Percentiles rank a stretch among this genome's conserved stretches.
phyloP scores from a whole-genome alignment of 2,888 invertebrate genomes.

The Netelia virgata region DNA sequence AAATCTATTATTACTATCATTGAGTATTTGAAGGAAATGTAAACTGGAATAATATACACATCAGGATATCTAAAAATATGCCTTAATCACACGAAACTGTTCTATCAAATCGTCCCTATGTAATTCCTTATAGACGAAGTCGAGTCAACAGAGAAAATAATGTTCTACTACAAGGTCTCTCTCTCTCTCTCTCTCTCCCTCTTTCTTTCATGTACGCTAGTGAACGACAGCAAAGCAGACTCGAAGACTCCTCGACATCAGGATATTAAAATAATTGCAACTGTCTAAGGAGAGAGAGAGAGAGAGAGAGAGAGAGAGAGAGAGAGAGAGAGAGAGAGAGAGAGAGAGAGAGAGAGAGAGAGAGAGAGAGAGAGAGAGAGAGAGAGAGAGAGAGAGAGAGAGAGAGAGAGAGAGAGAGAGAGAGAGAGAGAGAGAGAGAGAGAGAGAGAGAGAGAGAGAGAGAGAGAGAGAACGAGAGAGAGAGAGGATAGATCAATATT shows the following conservation, averaged over 20 bases:
- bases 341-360: background rate
- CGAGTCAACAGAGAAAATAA: slow-evolving; percentile 33
- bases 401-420: background rate
- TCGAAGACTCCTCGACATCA: slow-evolving; percentile 23
- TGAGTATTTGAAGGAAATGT: no score
- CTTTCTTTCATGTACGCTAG: background rate
- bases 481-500: slow-evolving; percentile 60
- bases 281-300: slow-evolving; percentile 23
- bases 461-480: background rate
- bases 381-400: background rate
- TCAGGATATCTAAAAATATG: no score
- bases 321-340: background rate
- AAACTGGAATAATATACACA: no score
- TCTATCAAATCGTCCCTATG: no score
- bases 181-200: no score
- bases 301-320: background rate
- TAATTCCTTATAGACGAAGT: no score
- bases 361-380: background rate
- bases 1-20: no score
- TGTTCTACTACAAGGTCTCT: slow-evolving; percentile 11
- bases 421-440: background rate
- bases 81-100: no score
- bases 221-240: slow-evolving; percentile 2
- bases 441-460: background rate
- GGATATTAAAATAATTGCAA: slow-evolving; percentile 64